Conservation (phyloP, 2,888 invertebrate species). For the Drosophila seclusa region DNA sequence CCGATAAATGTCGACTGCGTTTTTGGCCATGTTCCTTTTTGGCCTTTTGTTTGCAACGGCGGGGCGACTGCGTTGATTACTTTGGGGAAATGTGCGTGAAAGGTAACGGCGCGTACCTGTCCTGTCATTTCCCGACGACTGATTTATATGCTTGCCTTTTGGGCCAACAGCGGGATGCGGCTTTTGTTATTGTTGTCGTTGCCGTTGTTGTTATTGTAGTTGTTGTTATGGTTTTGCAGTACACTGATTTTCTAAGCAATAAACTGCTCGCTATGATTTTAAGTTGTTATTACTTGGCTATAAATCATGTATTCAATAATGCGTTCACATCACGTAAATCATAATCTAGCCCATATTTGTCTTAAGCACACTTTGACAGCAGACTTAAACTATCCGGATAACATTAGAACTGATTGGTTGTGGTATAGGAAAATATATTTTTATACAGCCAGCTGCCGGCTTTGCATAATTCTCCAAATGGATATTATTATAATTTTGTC, state of each 20-base stretch:
- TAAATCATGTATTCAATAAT: slow-evolving; percentile 66
- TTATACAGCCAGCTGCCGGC: neutral
- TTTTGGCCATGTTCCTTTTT: slow-evolving; percentile 27
- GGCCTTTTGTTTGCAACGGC: slow-evolving; percentile 67
- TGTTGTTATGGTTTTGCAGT: slow-evolving; percentile 10
- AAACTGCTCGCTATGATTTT: slow-evolving; percentile 62
- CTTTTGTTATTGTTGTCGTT: slow-evolving; percentile 14
- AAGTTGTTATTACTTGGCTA: slow-evolving; percentile 61
- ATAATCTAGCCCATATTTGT: slow-evolving; percentile 58
- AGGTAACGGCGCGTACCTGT: slow-evolving; percentile 70
- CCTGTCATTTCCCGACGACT: slow-evolving; percentile 72
- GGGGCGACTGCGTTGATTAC: slow-evolving; percentile 74
- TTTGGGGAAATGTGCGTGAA: slow-evolving; percentile 79
- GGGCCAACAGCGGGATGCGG: slow-evolving; percentile 23
- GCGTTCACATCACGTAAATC: slow-evolving; percentile 61
- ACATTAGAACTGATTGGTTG: slow-evolving; percentile 7
- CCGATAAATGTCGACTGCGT: slow-evolving; percentile 55
- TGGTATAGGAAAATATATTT: neutral
- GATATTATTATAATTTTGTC: neutral
- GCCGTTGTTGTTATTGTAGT: slow-evolving; percentile 1
- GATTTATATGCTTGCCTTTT: slow-evolving; percentile 63
- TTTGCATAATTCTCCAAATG: neutral
- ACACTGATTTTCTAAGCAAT: slow-evolving; percentile 58
- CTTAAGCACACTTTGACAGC: slow-evolving; percentile 41
- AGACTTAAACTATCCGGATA: slow-evolving; percentile 20